Base-by-base conservation (phyloP, 2,113 vertebrate species). In the Oncorhynchus gorbuscha region DNA sequence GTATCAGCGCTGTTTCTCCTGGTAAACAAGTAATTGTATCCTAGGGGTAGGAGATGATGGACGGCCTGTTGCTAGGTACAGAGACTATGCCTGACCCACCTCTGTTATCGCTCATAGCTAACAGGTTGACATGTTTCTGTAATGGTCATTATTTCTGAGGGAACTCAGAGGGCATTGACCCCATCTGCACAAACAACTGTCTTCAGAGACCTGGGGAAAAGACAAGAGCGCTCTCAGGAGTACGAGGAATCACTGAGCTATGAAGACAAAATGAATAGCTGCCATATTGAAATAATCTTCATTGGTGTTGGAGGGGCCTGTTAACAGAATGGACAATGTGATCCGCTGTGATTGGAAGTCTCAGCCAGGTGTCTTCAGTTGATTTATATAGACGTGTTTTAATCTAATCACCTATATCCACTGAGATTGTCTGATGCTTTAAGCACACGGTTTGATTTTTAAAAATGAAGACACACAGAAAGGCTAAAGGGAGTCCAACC, bases 1-100 rank as follows among this genome's bases (percentile, higher is more conserved):
- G 11, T 35, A 9, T 78, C 55, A 16, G 59, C 59, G 77, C 66
- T 73, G 48, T 74, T 73, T 78, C 67, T 62, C 59, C 22, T 76
- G 69, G 16, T 32, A 77, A 82, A 77, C 75, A 55, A 72, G 80
- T 77, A 49, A 80, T 82, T 84, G 68, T 70, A 55, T 55, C 51
- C 51, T 55, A 3, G 51, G 18, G 16, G 48, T 14, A 3, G 64
- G 35, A 69, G 32, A 3, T 45, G 65, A 79, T 32, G 75, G 83
- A 76, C 26, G 68, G 16, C 8, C 49, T 69, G 76, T 79, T 72
- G 7, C 20, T 80, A 76, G 68, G 79, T 71, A 28, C 45, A 66
- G 62, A 32, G 49, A 22, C 28, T 72, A 55, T 55, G 51, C 16
- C 16, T 55, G 12, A 55, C 51, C 51, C 12, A 18, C 51, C 51